phyloP scores from a whole-genome alignment of 2,113 vertebrate genomes.

The Tachuris rubrigastra region DNA sequence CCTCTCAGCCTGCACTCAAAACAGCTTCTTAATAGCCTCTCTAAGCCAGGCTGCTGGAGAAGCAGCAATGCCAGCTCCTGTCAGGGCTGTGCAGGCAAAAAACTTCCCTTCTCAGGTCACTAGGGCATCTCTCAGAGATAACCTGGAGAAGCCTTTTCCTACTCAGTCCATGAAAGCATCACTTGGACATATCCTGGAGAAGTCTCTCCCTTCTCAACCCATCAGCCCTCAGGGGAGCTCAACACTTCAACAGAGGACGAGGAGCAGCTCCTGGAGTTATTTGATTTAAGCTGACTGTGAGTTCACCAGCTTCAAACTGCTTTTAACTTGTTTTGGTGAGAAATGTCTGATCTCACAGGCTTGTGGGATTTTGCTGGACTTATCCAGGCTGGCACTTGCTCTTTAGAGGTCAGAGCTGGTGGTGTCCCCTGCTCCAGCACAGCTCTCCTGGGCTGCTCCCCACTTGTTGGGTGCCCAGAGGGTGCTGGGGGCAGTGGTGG shows the following conservation, averaged over 20 bases:
- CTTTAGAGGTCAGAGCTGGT: background rate
- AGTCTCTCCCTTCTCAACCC: background rate
- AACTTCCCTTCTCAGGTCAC: background rate
- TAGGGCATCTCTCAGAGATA: background rate
- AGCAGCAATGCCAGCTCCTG: background rate
- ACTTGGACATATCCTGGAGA: background rate
- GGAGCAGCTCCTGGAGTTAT: background rate
- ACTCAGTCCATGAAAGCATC: background rate
- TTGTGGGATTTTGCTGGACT: background rate
- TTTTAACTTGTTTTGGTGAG: background rate
- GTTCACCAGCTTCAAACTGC: background rate
- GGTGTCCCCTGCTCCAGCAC: fast-evolving
- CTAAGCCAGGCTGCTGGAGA: background rate
- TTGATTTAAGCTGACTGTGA: background rate
- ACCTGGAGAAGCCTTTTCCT: background rate
- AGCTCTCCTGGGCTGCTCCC: background rate
- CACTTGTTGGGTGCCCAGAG: background rate
- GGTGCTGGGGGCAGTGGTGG: background rate
- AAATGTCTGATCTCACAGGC: background rate
- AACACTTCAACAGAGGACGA: fast-evolving
- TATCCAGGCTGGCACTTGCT: background rate
- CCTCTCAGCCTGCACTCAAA: background rate
- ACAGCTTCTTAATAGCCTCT: background rate
- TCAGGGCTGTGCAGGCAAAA: background rate
- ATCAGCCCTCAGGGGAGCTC: background rate